Evolutionary conservation across 2,113 vertebrate genomes (phyloP).

Genomic region (Fregetta grallaria): DNA sequence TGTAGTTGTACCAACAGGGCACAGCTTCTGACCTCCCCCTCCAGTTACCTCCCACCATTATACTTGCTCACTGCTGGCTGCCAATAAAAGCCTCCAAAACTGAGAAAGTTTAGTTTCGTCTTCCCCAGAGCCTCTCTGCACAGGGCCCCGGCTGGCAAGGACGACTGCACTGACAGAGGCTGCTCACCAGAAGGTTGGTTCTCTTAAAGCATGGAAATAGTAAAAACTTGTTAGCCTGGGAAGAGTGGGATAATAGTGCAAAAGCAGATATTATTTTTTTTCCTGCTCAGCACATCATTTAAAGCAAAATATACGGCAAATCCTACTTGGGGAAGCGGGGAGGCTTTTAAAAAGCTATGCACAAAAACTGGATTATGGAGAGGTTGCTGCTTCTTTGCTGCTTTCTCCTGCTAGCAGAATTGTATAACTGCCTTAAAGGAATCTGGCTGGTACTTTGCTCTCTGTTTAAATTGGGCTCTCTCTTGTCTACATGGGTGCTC

Average conservation of each 20-base stretch:
- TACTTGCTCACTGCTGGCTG: rapidly evolving
- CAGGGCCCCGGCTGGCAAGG: rapidly evolving
- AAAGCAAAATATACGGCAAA: not conserved
- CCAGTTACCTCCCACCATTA: not conserved
- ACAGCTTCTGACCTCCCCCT: not conserved
- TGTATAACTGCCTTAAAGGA: not conserved
- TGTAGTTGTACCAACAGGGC: rapidly evolving
- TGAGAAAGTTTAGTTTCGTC: not conserved
- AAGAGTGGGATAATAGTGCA: not conserved
- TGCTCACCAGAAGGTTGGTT: not conserved
- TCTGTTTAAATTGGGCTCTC: not conserved
- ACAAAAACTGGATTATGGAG: not conserved
- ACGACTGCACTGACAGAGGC: not conserved
- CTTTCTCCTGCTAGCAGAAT: not conserved
- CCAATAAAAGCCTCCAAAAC: not conserved
- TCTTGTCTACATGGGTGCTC: not conserved
- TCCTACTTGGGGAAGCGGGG: not conserved
- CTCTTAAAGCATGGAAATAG: not conserved
- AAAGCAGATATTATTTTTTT: not conserved
- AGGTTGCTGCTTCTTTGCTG: not conserved
- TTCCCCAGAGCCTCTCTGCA: not conserved
- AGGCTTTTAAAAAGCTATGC: not conserved
- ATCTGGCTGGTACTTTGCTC: not conserved
- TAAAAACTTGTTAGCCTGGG: not conserved
- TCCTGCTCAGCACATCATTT: not conserved